These are phyloP conservation scores for Tenualosa ilisha DNA, from an alignment of 2,797 vertebrate species.

Conservation along the genomic window DNA sequence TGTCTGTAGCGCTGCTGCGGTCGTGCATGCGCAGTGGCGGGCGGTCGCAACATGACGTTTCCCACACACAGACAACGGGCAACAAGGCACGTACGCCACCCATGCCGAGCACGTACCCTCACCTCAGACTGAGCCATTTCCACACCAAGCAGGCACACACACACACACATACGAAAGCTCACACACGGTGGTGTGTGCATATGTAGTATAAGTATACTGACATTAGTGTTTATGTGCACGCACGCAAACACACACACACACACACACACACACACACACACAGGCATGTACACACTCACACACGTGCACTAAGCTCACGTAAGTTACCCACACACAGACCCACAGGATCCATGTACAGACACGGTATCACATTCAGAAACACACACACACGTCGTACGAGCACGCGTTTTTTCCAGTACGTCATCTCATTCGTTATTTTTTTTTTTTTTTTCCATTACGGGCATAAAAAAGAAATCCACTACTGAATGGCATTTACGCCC, in stretches of 20 bases:
- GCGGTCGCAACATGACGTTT: slow-evolving; percentile 47
- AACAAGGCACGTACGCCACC: slow-evolving; percentile 70
- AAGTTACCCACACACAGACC: neutral
- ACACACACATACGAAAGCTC: neutral
- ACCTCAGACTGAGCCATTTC: slow-evolving; percentile 27
- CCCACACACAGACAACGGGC: slow-evolving; percentile 50
- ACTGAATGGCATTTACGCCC: neutral
- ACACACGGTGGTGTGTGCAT: neutral
- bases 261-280: neutral
- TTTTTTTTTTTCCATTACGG: neutral
- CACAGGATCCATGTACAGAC: neutral
- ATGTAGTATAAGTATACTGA: neutral
- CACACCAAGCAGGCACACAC: slow-evolving; percentile 24
- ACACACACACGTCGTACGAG: slow-evolving; percentile 19
- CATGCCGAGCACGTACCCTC: slow-evolving; percentile 60
- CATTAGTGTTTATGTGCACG: neutral
- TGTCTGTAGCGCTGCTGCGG: slow-evolving; percentile 61
- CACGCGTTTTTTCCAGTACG: neutral
- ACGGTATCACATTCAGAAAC: slow-evolving; percentile 26
- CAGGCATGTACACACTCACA: neutral
- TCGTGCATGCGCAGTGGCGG: slow-evolving; percentile 55
- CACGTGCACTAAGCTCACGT: neutral
- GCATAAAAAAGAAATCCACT: neutral
- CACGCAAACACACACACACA: neutral
- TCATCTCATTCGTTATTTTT: neutral